Conservation (phyloP, 92 coral and sea anemone genomes). For the Epizoanthus rinbou region DNA sequence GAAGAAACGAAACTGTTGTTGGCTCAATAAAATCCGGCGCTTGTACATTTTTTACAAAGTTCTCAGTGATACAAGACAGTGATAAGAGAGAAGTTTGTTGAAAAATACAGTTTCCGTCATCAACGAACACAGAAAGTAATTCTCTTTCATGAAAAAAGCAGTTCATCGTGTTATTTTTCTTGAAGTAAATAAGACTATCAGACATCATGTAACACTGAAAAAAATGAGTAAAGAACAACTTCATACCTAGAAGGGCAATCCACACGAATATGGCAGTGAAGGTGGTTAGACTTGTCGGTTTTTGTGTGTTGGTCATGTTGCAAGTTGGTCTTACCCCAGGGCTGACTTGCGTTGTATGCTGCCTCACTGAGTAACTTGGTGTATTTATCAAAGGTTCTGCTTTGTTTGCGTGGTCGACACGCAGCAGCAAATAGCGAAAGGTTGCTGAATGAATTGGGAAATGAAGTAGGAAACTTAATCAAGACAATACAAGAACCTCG, state of each 20-base stretch:
- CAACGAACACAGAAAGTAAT: too few species aligned
- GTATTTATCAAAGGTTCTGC: slow-evolving; percentile 15
- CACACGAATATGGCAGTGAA: slow-evolving; percentile 16
- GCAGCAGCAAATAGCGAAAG: slow-evolving; percentile 21
- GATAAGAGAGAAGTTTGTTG: too few species aligned
- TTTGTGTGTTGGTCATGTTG: slow-evolving; percentile 2
- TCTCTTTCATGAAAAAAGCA: too few species aligned
- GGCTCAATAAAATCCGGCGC: too few species aligned
- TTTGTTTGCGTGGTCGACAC: slow-evolving; percentile 35
- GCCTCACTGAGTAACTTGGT: too few species aligned
- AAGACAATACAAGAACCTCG: slow-evolving; percentile 21
- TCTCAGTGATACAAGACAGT: too few species aligned
- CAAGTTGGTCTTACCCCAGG: not conserved
- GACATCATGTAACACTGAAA: too few species aligned
- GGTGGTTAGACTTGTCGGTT: not conserved
- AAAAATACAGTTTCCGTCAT: too few species aligned
- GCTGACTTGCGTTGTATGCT: slow-evolving; percentile 7
- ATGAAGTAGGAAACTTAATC: slow-evolving; percentile 42
- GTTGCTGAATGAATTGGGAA: slow-evolving; percentile 40
- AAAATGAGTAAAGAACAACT: not conserved
- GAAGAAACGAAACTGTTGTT: too few species aligned
- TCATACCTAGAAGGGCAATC: slow-evolving; percentile 21
- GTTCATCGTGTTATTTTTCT: too few species aligned
- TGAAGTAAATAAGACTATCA: too few species aligned
- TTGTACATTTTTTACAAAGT: too few species aligned